A percentile compares a stretch with the other conserved stretches of the same genome.
phyloP scores from a whole-genome alignment of 2,888 invertebrate genomes.

The Ramazzottius varieornatus region DNA sequence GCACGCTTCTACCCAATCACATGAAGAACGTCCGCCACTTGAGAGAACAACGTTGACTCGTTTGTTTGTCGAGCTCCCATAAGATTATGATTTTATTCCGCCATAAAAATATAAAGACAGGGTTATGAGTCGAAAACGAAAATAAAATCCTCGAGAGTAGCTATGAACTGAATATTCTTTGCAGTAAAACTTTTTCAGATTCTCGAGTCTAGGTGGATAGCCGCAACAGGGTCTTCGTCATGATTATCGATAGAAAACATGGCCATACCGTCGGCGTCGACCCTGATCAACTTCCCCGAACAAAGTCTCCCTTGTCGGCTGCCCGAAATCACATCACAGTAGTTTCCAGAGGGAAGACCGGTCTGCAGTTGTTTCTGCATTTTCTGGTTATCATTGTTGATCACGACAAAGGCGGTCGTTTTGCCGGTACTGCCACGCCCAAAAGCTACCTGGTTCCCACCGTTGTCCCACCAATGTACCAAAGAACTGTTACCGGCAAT shows the following conservation, averaged over 20 bases:
- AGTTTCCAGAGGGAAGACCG: slow-evolving; percentile 43
- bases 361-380: slow-evolving; percentile 32
- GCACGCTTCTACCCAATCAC: too few relatives aligned
- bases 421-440: slow-evolving; percentile 40
- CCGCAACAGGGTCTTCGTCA: slow-evolving; percentile 40
- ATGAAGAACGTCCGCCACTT: too few relatives aligned
- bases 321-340: slow-evolving; percentile 62
- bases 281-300: slow-evolving; percentile 36
- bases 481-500: slow-evolving; percentile 26
- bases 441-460: slow-evolving; percentile 54
- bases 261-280: slow-evolving; percentile 33
- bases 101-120: too few relatives aligned
- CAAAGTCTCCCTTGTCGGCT: slow-evolving; percentile 31
- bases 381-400: slow-evolving; percentile 38
- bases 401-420: slow-evolving; percentile 34
- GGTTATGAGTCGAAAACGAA: too few relatives aligned
- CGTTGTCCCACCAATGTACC: slow-evolving; percentile 47
- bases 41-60: too few relatives aligned
- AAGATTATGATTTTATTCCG: too few relatives aligned
- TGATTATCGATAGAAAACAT: slow-evolving; percentile 29
- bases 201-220: slow-evolving; percentile 32
- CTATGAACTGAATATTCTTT: too few relatives aligned
- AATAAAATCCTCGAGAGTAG: too few relatives aligned
- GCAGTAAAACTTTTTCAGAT: too few relatives aligned
- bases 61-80: too few relatives aligned